Conservation (phyloP, 1,140 invertebrate species). For the Branchinecta lynchi region DNA sequence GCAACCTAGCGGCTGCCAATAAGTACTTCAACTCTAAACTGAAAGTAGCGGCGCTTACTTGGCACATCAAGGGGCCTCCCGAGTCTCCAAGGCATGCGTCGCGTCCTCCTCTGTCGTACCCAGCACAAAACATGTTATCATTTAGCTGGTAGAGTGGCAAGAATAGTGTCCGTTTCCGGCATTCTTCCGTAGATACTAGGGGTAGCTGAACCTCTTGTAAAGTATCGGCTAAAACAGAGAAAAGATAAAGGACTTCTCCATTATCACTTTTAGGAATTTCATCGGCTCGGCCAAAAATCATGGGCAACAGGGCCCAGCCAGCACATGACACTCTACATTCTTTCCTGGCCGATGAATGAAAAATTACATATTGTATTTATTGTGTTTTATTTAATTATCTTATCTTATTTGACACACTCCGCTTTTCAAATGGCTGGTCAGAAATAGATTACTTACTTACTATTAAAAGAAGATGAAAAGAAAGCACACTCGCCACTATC, state of each 20-base stretch:
- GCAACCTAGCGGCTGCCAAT: no score
- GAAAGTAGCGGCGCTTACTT: slow-evolving; percentile 28
- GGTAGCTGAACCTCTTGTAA: slow-evolving; percentile 71
- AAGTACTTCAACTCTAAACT: slow-evolving; percentile 12
- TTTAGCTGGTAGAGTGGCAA: slow-evolving; percentile 61
- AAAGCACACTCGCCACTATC: background rate
- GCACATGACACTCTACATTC: no score
- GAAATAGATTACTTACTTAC: no score
- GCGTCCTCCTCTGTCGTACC: slow-evolving; percentile 47
- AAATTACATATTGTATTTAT: no score
- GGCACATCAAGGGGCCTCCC: slow-evolving; percentile 67
- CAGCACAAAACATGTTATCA: slow-evolving; percentile 78
- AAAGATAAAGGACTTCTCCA: slow-evolving; percentile 21
- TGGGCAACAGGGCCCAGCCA: no score
- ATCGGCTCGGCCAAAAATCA: no score
- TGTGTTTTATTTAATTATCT: no score
- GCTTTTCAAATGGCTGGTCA: no score
- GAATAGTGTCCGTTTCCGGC: slow-evolving; percentile 56
- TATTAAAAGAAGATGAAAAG: slow-evolving; percentile 16
- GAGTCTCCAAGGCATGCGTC: slow-evolving; percentile 80
- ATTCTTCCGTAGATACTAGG: slow-evolving; percentile 62
- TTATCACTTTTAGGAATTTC: no score
- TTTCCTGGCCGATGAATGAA: no score
- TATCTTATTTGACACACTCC: no score
- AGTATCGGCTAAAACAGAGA: slow-evolving; percentile 49